Conservation (phyloP, 2,888 invertebrate genomes). For the Hecatera dysodea region DNA sequence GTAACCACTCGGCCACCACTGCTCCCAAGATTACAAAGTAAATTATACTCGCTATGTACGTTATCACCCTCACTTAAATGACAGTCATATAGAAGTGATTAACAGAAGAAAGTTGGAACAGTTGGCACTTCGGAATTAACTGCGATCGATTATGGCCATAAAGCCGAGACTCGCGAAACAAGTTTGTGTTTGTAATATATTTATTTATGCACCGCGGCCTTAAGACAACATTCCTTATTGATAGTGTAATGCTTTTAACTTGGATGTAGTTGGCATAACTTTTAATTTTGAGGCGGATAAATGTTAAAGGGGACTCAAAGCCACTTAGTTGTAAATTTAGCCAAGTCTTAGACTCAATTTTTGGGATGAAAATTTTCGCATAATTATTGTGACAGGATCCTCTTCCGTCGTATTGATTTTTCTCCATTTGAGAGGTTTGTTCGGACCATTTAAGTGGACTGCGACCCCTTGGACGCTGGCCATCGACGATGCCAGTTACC, state of each 20-base stretch:
- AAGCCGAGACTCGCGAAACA: conserved; percentile 29
- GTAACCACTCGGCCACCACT: no score
- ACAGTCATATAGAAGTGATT: conserved; percentile 14
- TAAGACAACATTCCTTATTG: conserved; percentile 49
- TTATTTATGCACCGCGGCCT: conserved; percentile 39
- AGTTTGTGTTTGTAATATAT: conserved; percentile 35
- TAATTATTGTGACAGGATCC: no score
- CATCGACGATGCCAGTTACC: no score
- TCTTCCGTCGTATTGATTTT: no score
- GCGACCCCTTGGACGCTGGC: no score
- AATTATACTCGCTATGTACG: no score
- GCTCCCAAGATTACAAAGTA: no score
- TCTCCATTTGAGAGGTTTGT: no score
- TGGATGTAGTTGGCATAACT: conserved; percentile 30
- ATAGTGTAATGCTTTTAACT: conserved; percentile 53
- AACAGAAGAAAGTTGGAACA: conserved; percentile 35
- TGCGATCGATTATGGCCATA: conserved; percentile 12
- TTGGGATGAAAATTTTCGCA: no score
- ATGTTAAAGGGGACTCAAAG: not conserved
- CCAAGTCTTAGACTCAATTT: no score
- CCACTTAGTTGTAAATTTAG: no score
- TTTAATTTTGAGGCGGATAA: conserved; percentile 1
- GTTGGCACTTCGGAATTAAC: conserved; percentile 12
- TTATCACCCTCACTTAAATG: not conserved
- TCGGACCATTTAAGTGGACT: no score